phyloP scores from a whole-genome alignment of 2,888 invertebrate genomes.

The Pemphredon lugubris region DNA sequence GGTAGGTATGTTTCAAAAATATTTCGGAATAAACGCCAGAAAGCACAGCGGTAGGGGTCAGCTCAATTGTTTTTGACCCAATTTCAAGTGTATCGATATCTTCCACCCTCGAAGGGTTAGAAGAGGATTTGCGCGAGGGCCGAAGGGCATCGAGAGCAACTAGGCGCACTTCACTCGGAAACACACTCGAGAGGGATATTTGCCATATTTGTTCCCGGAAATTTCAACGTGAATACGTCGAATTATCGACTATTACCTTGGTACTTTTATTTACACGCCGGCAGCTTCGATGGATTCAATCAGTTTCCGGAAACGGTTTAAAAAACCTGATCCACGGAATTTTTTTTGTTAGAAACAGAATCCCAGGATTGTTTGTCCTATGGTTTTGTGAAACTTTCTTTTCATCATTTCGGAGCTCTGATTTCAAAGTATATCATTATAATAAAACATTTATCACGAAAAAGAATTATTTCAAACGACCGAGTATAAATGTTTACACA shows the following conservation, averaged over 20 bases:
- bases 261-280: constrained; percentile 14
- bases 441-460: too few species aligned
- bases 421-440: too few species aligned
- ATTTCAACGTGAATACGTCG: constrained; percentile 3
- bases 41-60: constrained; percentile 24
- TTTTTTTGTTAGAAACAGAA: neutral
- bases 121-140: constrained; percentile 1
- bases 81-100: constrained; percentile 28
- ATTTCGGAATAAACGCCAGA: constrained; percentile 3
- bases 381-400: too few species aligned
- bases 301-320: constrained; percentile 10
- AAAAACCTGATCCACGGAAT: neutral
- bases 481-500: too few species aligned
- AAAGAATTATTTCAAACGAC: too few species aligned
- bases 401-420: too few species aligned
- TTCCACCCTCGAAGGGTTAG: constrained; percentile 4
- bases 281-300: constrained; percentile 6
- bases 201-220: constrained; percentile 18
- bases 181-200: constrained; percentile 5
- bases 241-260: constrained; percentile 24
- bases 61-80: constrained; percentile 41
- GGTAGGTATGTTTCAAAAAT: too few species aligned
- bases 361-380: neutral
- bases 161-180: constrained; percentile 6
- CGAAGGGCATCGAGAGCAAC: constrained; percentile 27